Evolutionary conservation across 1,140 invertebrate genomes (phyloP).

Genomic region (Drosophila navojoa): DNA sequence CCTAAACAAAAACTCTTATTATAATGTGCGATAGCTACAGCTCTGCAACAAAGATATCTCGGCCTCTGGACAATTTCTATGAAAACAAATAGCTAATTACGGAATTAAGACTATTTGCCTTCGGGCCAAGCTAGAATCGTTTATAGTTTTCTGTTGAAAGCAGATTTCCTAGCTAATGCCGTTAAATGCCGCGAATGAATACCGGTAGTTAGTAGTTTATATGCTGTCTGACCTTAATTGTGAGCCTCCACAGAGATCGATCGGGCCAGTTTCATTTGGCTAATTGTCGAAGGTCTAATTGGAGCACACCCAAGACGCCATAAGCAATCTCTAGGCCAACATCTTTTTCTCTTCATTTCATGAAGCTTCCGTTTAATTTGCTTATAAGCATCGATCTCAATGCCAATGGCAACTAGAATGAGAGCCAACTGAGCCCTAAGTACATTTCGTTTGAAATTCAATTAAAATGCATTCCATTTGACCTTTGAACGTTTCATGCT

Average conservation of each 20-base stretch:
- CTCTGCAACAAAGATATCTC: no score
- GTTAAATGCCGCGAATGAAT: slow-evolving; percentile 14
- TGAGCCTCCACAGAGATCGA: slow-evolving; percentile 19
- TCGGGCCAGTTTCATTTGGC: slow-evolving; percentile 28
- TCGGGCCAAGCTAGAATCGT: not conserved
- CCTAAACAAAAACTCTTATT: no score
- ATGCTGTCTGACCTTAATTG: slow-evolving; percentile 35
- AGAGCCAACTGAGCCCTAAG: slow-evolving; percentile 30
- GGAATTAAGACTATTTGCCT: no score
- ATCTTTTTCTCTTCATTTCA: not conserved
- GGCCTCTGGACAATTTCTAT: no score
- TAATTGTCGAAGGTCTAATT: slow-evolving; percentile 29
- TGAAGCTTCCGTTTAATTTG: slow-evolving; percentile 50
- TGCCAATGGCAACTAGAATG: no score
- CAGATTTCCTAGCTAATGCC: slow-evolving; percentile 42
- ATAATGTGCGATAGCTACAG: no score
- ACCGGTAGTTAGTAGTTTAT: slow-evolving; percentile 1
- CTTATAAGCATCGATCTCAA: not conserved
- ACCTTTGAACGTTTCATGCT: slow-evolving; percentile 57
- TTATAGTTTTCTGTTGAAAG: slow-evolving; percentile 33
- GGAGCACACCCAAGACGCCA: slow-evolving; percentile 23
- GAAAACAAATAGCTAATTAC: no score
- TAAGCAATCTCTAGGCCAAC: not conserved
- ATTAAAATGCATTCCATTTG: slow-evolving; percentile 53
- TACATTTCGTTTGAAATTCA: slow-evolving; percentile 74